Evolutionary conservation across 2,888 invertebrate species (phyloP).

Genomic region (Platypus cylindrus): DNA sequence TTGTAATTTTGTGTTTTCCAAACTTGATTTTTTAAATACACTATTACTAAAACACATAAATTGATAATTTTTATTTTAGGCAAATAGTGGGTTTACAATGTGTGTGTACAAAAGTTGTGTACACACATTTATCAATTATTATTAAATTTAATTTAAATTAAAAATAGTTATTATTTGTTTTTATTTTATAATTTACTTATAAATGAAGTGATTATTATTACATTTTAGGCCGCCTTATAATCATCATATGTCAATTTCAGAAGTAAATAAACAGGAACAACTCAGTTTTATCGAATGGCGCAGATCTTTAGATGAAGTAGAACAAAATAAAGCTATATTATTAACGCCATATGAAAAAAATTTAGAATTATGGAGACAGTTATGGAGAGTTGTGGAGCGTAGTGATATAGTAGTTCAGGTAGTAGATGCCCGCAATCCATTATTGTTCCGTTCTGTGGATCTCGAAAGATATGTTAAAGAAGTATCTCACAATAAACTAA

Average conservation of each 20-base stretch:
- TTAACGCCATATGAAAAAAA: conserved; percentile 97
- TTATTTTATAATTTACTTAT: too few species aligned
- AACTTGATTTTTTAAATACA: too few species aligned
- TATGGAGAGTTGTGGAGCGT: conserved; percentile 97
- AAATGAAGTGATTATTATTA: too few species aligned
- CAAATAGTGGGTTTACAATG: too few species aligned
- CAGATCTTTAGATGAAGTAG: conserved; percentile 62
- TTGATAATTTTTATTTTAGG: too few species aligned
- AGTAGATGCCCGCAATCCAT: conserved; percentile 91
- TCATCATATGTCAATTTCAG: conserved; percentile 59
- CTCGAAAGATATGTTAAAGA: conserved; percentile 68
- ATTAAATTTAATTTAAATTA: too few species aligned
- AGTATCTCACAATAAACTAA: conserved; percentile 54
- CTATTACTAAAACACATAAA: too few species aligned
- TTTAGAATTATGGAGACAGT: conserved; percentile 93
- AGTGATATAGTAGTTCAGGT: conserved; percentile 90
- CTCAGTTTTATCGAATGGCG: conserved; percentile 87
- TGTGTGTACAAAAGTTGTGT: too few species aligned
- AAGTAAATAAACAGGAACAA: conserved; percentile 67
- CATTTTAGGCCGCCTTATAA: conserved; percentile 79
- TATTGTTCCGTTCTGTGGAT: conserved; percentile 77
- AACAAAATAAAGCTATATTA: conserved; percentile 65
- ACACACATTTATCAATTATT: too few species aligned
- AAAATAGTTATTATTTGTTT: too few species aligned
- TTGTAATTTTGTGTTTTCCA: too few species aligned